Evolutionary conservation across 2,888 invertebrate genomes (phyloP), one percentile per base, ranked within the genome.

Genomic region (Andrena minutula): DNA sequence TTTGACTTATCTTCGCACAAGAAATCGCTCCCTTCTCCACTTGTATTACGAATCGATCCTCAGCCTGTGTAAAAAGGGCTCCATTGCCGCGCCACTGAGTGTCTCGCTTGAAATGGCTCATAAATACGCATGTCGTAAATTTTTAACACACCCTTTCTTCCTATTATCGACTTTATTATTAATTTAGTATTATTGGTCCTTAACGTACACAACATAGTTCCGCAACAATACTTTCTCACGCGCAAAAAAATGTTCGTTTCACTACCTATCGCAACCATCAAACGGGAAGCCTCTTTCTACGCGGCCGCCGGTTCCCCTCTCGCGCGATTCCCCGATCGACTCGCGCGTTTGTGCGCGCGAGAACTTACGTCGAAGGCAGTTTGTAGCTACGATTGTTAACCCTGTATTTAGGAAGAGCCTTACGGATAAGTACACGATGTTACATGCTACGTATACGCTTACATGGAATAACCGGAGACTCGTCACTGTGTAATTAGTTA

Each of bases 331-430:
- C 73, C 49, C 63, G 60, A 69, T 77, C 63, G 64, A 64, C 68
- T 69, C 70, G 60, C 63, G 73, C 61, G 74, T 23, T 85, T 78
- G 65, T 64, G 71, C 58, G 75, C 75, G 79, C 53, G 66, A 82
- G 20, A 82, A 77, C 66, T 65, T 84, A 81, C 76, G 73, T 82
- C 79, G 72, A 88, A 88, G 89, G 89, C 88, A 88, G 89, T 88
- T 87, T 78, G 77, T 66, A 76, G 69, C 83, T 81, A 78, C 79
- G 66, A 79, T 87, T 63, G 68, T 82, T 86, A 74, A 88, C 88
- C 89, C 88, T 88, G 88, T 88, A 78, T 75, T 69, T 87, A 83
- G 82, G 82, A 85, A 81, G 82, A 81, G 63, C 64, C 77, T 80
- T 88, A 85, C 30, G 51, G 26, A 68, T 84, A 84, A 88, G 61